Evolutionary conservation across 2,888 invertebrate genomes (phyloP).

Genomic region (Calliopum simillimum): DNA sequence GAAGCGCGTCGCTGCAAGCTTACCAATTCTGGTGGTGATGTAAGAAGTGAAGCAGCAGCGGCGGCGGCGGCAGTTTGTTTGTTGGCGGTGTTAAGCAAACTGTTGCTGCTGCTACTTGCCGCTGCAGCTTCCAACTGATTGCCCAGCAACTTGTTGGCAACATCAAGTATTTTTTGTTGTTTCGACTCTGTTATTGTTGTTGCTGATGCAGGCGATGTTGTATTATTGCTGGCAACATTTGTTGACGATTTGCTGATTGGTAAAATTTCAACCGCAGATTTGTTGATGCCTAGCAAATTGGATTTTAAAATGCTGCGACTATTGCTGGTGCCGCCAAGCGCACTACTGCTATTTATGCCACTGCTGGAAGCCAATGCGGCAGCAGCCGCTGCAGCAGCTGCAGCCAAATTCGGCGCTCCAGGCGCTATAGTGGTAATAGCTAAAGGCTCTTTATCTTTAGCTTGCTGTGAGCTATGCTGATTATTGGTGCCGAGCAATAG

Average conservation of each 20-base stretch:
- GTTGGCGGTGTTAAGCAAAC: slow-evolving; percentile 23
- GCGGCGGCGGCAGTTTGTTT: slow-evolving; percentile 37
- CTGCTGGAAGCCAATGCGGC: slow-evolving; percentile 43
- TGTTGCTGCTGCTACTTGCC: slow-evolving; percentile 27
- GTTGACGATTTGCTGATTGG: slow-evolving; percentile 50
- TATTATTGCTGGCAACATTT: neutral
- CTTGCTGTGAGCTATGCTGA: neutral
- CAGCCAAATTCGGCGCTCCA: slow-evolving; percentile 39
- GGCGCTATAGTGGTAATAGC: slow-evolving; percentile 36
- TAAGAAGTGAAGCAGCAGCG: slow-evolving; percentile 49
- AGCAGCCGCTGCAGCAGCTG: slow-evolving; percentile 43
- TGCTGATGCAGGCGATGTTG: slow-evolving; percentile 24
- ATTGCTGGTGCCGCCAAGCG: slow-evolving; percentile 46
- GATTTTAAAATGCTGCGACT: slow-evolving; percentile 64
- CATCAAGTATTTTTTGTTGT: slow-evolving; percentile 61
- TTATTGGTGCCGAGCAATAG: slow-evolving; percentile 32
- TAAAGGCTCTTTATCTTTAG: slow-evolving; percentile 49
- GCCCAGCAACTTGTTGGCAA: slow-evolving; percentile 58
- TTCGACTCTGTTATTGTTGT: slow-evolving; percentile 54
- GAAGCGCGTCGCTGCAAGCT: slow-evolving; percentile 70
- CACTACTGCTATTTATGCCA: slow-evolving; percentile 42
- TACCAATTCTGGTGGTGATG: slow-evolving; percentile 72
- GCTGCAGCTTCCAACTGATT: slow-evolving; percentile 52
- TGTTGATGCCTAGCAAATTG: slow-evolving; percentile 58
- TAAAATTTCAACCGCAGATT: slow-evolving; percentile 61